Evolutionary conservation across 2,888 invertebrate genomes (phyloP), one percentile per base, ranked within the genome.

Genomic region (Caprella mutica): DNA sequence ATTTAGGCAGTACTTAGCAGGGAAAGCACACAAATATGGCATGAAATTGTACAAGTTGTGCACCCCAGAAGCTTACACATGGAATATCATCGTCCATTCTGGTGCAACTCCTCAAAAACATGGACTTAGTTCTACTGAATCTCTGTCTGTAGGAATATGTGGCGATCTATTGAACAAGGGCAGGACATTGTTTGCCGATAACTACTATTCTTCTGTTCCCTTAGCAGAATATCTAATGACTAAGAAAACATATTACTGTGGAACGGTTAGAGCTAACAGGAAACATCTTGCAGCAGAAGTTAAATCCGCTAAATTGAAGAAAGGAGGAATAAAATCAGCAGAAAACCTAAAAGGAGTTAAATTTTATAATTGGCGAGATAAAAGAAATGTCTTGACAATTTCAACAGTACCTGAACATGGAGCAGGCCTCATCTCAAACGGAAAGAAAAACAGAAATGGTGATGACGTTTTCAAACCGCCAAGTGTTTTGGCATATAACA

Each of bases 1-100:
- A 23, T 27, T 50, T 38, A 19, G 50, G 17, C 56, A 56, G 27
- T 39, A 50, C 26, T 17, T 50, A 24, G 50, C 50, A 35, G 56
- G 40, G 19, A 39, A 56, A 27, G 6, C 50, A 5, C 33, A 50
- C 19, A 56, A 51, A 40, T 56, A 56, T 50, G 51, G 56, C 5
- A 33, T 57, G 29, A 57, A 52, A 52, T 8, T 53, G 21, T 57
- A 57, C 26, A 57, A 57, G 29, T 21, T 53, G 8, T 57, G 57
- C 35, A 46, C 52, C 8, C 52, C 52, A 26, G 52, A 56, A 8
- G 56, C 27, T 30, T 57, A 53, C 29, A 57, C 53, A 35, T 57
- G 46, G 53, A 57, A 57, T 46, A 43, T 52, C 14, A 12, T 53
- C n/a, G 44, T 57, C 33, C 38, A 53, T 21, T 6, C 38, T 14